Percentiles rank a stretch among this genome's conserved stretches.
Conservation (phyloP, 2,113 vertebrate species). For the Leuciscus idus region DNA sequence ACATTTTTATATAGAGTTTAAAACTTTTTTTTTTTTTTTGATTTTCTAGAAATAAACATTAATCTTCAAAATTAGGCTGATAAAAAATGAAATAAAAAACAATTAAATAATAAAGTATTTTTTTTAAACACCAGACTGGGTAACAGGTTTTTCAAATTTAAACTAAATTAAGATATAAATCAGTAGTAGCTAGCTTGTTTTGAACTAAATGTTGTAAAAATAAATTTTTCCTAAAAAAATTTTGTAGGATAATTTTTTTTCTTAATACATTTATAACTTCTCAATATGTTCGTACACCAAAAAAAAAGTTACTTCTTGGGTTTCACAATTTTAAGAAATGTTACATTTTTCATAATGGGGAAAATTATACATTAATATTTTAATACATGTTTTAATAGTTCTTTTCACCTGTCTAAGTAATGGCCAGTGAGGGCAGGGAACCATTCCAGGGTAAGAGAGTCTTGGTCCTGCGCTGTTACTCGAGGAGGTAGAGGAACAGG, state of each 20-base stretch:
- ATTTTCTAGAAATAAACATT: neutral
- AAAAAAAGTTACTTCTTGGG: neutral
- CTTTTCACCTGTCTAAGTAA: conserved; percentile 91
- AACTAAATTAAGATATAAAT: neutral
- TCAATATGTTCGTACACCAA: neutral
- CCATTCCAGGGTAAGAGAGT: conserved; percentile 89
- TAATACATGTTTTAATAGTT: neutral
- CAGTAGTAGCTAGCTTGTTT: too few relatives aligned
- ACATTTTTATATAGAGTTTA: neutral
- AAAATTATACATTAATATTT: neutral
- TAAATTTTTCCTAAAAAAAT: neutral
- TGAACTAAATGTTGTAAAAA: neutral
- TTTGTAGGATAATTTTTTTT: neutral
- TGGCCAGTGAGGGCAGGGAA: conserved; percentile 91
- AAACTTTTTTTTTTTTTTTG: neutral
- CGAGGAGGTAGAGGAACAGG: conserved; percentile 89
- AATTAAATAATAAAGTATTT: neutral
- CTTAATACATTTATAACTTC: neutral
- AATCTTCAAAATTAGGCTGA: neutral
- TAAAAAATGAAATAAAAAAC: neutral
- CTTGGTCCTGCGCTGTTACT: conserved; percentile 83
- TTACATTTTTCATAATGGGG: neutral
- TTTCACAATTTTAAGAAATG: neutral
- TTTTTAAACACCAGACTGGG: neutral
- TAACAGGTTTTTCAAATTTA: neutral